These are phyloP conservation scores for Solenodon paradoxus DNA, from an alignment of 2,113 vertebrate species.

Conservation along the genomic window DNA sequence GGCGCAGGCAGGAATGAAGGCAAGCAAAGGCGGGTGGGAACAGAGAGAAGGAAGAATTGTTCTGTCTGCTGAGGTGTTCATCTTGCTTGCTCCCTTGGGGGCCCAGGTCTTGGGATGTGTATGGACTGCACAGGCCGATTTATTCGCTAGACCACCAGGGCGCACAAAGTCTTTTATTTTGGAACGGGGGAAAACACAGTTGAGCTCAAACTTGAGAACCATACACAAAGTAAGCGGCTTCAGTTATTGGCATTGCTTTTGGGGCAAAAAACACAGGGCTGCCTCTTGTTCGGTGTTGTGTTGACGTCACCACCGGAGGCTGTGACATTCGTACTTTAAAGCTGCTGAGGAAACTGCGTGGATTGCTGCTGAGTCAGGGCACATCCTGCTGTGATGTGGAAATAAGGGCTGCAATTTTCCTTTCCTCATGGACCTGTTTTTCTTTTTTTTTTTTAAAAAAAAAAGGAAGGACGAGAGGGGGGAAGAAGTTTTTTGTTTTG, in stretches of 20 bases:
- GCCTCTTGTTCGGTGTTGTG: neutral
- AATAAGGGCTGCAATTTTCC: neutral
- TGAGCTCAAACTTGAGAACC: neutral
- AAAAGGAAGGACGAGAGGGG: no score
- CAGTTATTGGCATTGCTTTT: neutral
- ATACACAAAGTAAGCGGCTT: neutral
- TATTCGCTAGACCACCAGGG: no score
- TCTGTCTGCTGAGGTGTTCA: no score
- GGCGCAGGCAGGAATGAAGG: no score
- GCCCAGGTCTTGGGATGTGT: no score
- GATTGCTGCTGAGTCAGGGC: neutral
- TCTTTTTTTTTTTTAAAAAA: no score
- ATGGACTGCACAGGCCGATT: no score
- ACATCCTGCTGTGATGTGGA: neutral
- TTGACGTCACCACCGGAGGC: neutral
- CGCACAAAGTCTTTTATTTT: constrained; percentile 13
- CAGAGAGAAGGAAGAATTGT: no score
- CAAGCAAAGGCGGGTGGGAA: no score
- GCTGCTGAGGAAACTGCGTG: neutral
- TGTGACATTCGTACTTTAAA: neutral
- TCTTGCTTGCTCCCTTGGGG: no score
- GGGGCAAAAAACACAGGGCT: neutral
- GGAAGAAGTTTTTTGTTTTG: no score
- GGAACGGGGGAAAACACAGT: neutral
- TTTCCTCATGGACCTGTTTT: neutral